Conservation (phyloP, 2,888 invertebrate species). For the Eueremaeus valkanovi region DNA sequence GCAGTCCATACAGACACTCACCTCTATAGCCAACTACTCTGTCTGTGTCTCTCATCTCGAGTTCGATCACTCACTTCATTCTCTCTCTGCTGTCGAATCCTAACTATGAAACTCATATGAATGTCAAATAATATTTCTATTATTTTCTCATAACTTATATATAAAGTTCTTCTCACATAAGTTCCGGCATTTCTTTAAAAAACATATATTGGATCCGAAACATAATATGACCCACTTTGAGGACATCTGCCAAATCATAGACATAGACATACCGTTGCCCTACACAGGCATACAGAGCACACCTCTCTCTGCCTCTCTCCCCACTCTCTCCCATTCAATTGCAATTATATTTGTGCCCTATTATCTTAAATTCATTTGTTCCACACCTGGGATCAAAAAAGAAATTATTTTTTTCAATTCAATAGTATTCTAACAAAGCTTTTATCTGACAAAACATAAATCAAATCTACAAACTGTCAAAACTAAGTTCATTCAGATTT, state of each 20-base stretch:
- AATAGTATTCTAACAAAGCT: too few relatives aligned
- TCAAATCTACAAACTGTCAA: too few relatives aligned
- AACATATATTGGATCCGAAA: not conserved
- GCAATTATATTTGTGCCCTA: slow-evolving; percentile 6
- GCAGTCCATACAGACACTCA: not conserved
- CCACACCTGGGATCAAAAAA: not conserved
- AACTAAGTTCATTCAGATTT: too few relatives aligned
- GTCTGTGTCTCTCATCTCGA: not conserved
- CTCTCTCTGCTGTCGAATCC: not conserved
- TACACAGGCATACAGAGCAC: not conserved
- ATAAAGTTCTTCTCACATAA: not conserved
- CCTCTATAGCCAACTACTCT: not conserved
- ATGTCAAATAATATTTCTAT: slow-evolving; percentile 25
- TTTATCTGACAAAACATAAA: too few relatives aligned
- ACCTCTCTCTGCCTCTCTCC: not conserved
- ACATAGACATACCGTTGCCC: not conserved
- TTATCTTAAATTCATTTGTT: slow-evolving; percentile 14
- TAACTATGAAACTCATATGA: slow-evolving; percentile 20
- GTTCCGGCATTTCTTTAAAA: slow-evolving; percentile 27
- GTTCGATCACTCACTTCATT: not conserved
- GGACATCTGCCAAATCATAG: slow-evolving; percentile 33
- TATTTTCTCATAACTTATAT: not conserved
- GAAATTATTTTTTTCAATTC: slow-evolving; percentile 3
- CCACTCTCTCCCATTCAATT: not conserved
- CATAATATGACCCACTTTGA: slow-evolving; percentile 28